Base-by-base conservation (phyloP, 1,140 invertebrate genomes). In the Drosophila nasuta region DNA sequence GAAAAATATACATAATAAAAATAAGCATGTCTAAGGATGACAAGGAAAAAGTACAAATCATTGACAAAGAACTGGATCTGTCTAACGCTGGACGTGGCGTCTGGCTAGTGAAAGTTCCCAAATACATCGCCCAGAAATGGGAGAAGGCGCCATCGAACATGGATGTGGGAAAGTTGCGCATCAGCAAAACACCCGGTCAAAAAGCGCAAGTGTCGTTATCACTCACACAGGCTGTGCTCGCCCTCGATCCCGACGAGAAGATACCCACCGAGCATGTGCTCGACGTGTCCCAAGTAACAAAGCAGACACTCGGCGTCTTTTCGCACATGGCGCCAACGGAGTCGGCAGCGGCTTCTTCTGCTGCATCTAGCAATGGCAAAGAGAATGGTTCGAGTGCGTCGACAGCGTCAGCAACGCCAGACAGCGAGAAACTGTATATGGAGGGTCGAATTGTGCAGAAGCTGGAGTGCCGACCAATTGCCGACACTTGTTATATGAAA, bases 81-180 rank as follows among this genome's bases (percentile, higher is more conserved):
- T 96, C 96, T n/a, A 97, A 97, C 92, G 96, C 97, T 30, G 95
- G 95, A 6, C 94, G 97, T 80, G 97, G 98, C 41, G 97, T 99
- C 6, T 99, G 98, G 98, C 94, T 99, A 7, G 98, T 99, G 0
- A 99, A 99, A 94, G 97, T 98, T 20, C 98, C 98, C 2, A 99
- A 99, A 94, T 99, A 98, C 93, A 96, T 99, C 77, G 96, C 97
- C 2, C 97, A 79, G 94, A 95, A 86, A 96, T 96, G 92, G 95
- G 96, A 69, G 95, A 97, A 97, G 78, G 94, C 95, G 96, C 97
- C n/a, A 96, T 96, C 92, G 5, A 94, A 94, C 65, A 94, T 94
- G 76, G 94, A 94, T 91, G 94, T 94, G 3, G 94, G 94, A 3
- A 94, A 94, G 77, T 85, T 95, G 57, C 93, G 94, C 60, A 95